Base-by-base conservation (phyloP, 1,140 invertebrate species). In the Microplitis mediator region DNA sequence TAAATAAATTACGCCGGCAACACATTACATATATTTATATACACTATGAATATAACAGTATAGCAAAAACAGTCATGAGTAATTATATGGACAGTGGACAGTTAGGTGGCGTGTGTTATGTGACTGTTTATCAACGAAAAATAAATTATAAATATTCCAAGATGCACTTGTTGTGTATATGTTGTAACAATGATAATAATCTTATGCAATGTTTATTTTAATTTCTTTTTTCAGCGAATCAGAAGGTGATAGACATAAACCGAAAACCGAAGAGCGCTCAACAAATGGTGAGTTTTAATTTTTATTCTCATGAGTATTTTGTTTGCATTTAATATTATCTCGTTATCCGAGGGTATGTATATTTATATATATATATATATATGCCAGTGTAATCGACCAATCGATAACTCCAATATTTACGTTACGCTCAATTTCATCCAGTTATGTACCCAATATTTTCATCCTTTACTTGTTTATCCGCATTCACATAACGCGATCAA, bases 161-260 rank as follows among this genome's bases (percentile, higher is more conserved):
- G 23, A 23, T 23, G 23, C 23, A 23, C 23, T 23, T 23, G 23
- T 23, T 23, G 23, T 23, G 23, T 23, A 45, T 45, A 6, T 45
- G 11, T 45, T 45, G 39, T 45, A 23, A 45, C 5, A 45, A 45
- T 45, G 39, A 45, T 9, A 45, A 11, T 9, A 9, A 45, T 45
- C 39, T 45, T 45, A 45, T 45, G 39, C 39, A 45, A 45, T 45
- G 62, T 32, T 61, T 61, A n/a, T 64, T 60, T 69, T 13, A 67
- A 35, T 61, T 68, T 75, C 80, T 81, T 81, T 81, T 90, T 90
- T 39, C 89, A 94, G 93, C 95, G 52, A 94, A 92, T 79, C 94
- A 95, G 78, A 96, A 95, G 88, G 93, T 97, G 74, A 92, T 93
- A 63, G 92, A 96, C 84, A 91, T 97, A 56, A 94, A 95, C 83